Base-by-base conservation (phyloP, 2,113 vertebrate genomes). In the Hipposideros armiger region DNA sequence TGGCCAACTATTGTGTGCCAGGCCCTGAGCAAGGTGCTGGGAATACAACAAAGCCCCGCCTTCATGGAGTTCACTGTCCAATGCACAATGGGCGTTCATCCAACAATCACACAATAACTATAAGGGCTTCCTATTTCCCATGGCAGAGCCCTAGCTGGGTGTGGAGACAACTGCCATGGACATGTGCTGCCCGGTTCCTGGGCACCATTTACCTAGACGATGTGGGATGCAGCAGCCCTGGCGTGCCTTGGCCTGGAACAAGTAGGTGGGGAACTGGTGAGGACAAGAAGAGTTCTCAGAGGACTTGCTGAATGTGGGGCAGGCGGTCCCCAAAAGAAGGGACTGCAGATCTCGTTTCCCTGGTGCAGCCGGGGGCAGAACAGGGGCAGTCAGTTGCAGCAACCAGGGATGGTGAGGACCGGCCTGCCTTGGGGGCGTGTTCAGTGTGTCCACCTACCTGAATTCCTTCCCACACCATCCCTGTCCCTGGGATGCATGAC, bases 151-250 rank as follows among this genome's bases (percentile, higher is more conserved):
- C 60, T 4, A 42, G 66, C 54, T 8, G 36, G 36, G 36, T 6
- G 47, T 10, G 16, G 28, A 1, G 4, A 30, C 50, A 17, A 8
- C 24, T 1, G 62, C 47, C 4, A 13, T 4, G 40, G 11, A 50
- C 17, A 2, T 1, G 16, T 0, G 1, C 40, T 3, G 22, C 32
- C 1, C n/a, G 26, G 20, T 20, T 19, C 85, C 36, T 1, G 14
- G n/a, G 28, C 15, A 4, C 47, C 3, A 0, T 19, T 28, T 20
- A 66, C 24, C 28, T 8, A 16, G n/a, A 4, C 11, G 2, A 30
- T 0, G 1, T 3, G 0, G 30, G 78, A 74, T 4, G 6, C 13
- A 11, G 60, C 60, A 72, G 73, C 42, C 40, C n/a, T 8, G 22
- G n/a, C 0, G 4, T 30, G 42, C 22, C 56, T 45, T 30, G 82